Evolutionary conservation across 53 echinoderm and acorn worm species (phyloP), one percentile per base, ranked within the genome.

Genomic region (Antedon mediterranea): DNA sequence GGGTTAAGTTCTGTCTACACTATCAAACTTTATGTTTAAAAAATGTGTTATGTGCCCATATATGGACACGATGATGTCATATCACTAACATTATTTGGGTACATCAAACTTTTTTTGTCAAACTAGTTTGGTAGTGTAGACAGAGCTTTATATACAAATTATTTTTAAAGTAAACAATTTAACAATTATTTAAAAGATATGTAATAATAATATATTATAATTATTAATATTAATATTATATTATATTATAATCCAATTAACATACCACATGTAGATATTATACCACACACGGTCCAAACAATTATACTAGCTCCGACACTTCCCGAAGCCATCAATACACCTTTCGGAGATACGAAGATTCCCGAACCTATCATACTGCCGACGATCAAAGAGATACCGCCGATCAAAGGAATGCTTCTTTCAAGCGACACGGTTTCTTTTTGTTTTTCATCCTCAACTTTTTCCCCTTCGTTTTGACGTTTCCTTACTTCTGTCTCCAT

Each of bases 221-320:
- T n/a, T n/a, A n/a, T n/a, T n/a, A n/a, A n/a, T n/a, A n/a, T n/a
- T n/a, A n/a, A n/a, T n/a, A n/a, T n/a, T n/a, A n/a, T n/a, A n/a
- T n/a, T n/a, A n/a, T n/a, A n/a, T n/a, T n/a, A n/a, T 44, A 13
- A 73, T 15, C 29, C 29, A 26, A 28, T 37, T 6, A 33, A 34
- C 34, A 43, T 81, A 81, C 81, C 81, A 31, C 74, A 32, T 30
- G 57, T 41, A 33, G 81, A 75, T 30, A 81, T 75, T 30, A 81
- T 29, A 31, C 81, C 81, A 31, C 81, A 75, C 8, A 75, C 18
- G 28, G 32, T 27, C 81, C 81, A 81, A 7, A 81, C 81, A 15
- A 81, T 29, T 43, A 81, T 74, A 29, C 81, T 81, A 29, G 81
- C 81, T 3, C 81, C 81, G 74, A 44, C 11, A 43, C 81, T 81